These are phyloP conservation scores for Apostichopus californicus DNA, from an alignment of 35 echinoderm and acorn worm genomes.

Conservation along the genomic window DNA sequence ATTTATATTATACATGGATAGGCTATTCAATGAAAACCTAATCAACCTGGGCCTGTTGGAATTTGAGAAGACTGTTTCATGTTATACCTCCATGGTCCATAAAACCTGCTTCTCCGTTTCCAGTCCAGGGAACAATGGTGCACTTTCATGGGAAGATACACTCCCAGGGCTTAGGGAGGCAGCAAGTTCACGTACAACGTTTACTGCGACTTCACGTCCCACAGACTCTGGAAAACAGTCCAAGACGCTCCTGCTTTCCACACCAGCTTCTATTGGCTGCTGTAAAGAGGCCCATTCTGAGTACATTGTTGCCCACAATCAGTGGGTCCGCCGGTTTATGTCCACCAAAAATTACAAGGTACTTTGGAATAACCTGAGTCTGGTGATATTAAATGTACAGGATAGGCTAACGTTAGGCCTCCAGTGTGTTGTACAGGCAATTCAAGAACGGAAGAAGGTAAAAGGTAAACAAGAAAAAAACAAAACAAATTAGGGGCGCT, in stretches of 20 bases:
- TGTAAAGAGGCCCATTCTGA: slow-evolving; percentile 96
- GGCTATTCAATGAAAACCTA: too few relatives aligned
- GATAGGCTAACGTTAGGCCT: too few relatives aligned
- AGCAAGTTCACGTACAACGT: slow-evolving; percentile 87
- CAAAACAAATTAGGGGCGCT: too few relatives aligned
- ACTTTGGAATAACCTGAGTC: too few relatives aligned
- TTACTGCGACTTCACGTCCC: slow-evolving; percentile 87
- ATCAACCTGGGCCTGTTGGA: too few relatives aligned
- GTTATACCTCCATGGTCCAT: slow-evolving; percentile 97
- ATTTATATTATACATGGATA: too few relatives aligned
- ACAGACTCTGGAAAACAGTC: slow-evolving; percentile 80
- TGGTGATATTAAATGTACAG: too few relatives aligned
- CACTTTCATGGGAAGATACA: slow-evolving; percentile 46
- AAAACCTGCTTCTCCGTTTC: slow-evolving; percentile 89
- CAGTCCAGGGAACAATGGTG: slow-evolving; percentile 54
- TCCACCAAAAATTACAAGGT: not conserved
- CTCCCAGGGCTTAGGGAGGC: slow-evolving; percentile 60
- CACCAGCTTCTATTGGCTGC: slow-evolving; percentile 70
- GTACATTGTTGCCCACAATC: slow-evolving; percentile 71
- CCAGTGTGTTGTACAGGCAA: too few relatives aligned
- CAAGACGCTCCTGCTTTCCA: slow-evolving; percentile 83
- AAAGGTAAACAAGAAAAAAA: too few relatives aligned
- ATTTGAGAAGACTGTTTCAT: too few relatives aligned
- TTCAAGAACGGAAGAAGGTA: too few relatives aligned
- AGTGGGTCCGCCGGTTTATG: not conserved